Evolutionary conservation across 2,113 vertebrate genomes (phyloP).

Genomic region (Sphaerodactylus townsendi): DNA sequence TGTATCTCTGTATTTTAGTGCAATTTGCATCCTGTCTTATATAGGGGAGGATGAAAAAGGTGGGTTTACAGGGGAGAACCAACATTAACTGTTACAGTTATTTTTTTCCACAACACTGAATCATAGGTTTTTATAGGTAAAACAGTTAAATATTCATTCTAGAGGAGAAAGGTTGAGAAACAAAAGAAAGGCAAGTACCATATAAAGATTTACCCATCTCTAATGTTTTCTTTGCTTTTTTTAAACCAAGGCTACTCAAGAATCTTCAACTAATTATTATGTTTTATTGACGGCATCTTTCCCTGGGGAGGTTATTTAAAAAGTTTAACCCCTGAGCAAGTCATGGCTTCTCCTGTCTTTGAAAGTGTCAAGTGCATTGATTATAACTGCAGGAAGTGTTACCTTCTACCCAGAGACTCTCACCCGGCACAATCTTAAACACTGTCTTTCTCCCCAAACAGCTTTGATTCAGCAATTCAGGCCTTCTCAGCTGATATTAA

Average conservation of each 20-base stretch:
- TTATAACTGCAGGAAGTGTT: constrained; percentile 86
- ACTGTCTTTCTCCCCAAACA: constrained; percentile 65
- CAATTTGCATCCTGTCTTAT: background rate
- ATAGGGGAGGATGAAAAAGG: background rate
- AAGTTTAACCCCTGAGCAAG: constrained; percentile 92
- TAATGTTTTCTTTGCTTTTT: constrained; percentile 61
- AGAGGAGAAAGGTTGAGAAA: constrained; percentile 38
- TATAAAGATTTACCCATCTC: constrained; percentile 46
- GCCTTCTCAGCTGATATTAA: constrained; percentile 74
- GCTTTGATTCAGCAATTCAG: constrained; percentile 75
- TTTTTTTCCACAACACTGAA: constrained; percentile 5
- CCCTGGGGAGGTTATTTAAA: constrained; percentile 88
- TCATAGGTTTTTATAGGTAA: background rate
- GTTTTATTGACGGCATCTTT: constrained; percentile 89
- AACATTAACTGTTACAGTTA: background rate
- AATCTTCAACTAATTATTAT: constrained; percentile 88
- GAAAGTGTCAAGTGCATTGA: constrained; percentile 90
- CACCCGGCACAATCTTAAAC: constrained; percentile 75
- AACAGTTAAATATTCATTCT: constrained; percentile 35
- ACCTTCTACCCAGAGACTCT: constrained; percentile 82
- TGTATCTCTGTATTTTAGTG: background rate
- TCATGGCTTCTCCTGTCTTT: constrained; percentile 82
- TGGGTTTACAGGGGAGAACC: background rate
- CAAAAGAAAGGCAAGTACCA: constrained; percentile 52
- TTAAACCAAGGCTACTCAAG: constrained; percentile 68